Evolutionary conservation across 2,113 vertebrate species (phyloP), one percentile per base, ranked within the genome.

Genomic region (Numida meleagris): DNA sequence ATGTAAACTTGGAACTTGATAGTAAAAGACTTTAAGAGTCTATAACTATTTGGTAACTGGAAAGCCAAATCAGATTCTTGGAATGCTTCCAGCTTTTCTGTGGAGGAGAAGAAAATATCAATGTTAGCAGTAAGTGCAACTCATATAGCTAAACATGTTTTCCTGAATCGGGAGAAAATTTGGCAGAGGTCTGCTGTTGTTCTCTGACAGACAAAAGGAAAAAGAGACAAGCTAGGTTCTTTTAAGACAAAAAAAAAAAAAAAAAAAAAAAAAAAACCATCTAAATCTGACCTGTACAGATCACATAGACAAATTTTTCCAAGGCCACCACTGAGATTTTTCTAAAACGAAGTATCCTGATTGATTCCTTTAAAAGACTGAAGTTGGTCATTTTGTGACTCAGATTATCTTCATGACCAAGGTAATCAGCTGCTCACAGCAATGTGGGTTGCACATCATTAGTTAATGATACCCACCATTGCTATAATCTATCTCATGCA

Each of bases 261-360:
- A 55, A 25, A 38, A 46, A 46, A 43, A 43, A 43, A 51, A 29
- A 51, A 17, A 43, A 1, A 6, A 76, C 5, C 15, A 76, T 6
- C 15, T 25, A 24, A 29, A 29, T 63, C 9, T 66, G 50, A 58
- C 31, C 59, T 70, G 12, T 23, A 38, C 31, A 15, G 7, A 15
- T 24, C 4, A 0, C 0, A 0, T 4, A 4, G 25, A 3, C 5
- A 86, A 65, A 46, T 4, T 10, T 87, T 61, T 17, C 11, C 43
- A 61, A 12, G 6, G 13, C 0, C 0, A 75, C n/a, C 24, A 50
- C 4, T 19, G 55, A 34, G 8, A 15, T 43, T 75, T 81, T 86
- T 59, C 40, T 46, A 20, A 90, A 79, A 46, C 33, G 7, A 38
- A 16, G 11, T 31, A 24, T 53, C 19, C 58, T 34, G 50, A 61